Conservation (phyloP, 30 jellyfish, hydroid and myxozoan species). For the Pelagia noctiluca region DNA sequence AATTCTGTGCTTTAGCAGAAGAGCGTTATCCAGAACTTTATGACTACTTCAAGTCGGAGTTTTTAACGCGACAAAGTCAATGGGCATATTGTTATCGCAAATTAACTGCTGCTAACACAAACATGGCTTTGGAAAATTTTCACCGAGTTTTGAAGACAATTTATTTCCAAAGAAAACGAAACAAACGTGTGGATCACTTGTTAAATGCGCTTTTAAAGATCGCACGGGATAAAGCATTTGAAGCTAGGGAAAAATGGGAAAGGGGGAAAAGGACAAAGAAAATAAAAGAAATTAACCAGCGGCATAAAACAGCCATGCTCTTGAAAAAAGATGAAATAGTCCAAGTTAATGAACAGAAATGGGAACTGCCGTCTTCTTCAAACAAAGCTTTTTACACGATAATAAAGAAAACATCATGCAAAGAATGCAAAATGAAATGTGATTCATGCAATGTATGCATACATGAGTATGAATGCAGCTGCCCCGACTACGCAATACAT, state of each 20-base stretch:
- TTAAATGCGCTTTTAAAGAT: constrained; percentile 31
- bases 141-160: constrained; percentile 41
- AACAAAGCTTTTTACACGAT: not conserved
- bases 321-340: not conserved
- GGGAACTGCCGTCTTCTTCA: not conserved
- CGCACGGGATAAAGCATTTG: constrained; percentile 73
- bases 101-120: constrained; percentile 55
- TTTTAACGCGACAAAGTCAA: constrained; percentile 19
- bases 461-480: not conserved
- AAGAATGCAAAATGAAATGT: constrained; percentile 26
- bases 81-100: constrained; percentile 69
- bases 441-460: constrained; percentile 15
- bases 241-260: constrained; percentile 55
- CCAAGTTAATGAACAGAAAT: not conserved
- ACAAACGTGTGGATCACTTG: constrained; percentile 46
- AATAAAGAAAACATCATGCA: not conserved
- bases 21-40: constrained; percentile 23
- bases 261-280: constrained; percentile 57
- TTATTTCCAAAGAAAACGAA: constrained; percentile 38
- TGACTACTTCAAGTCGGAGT: constrained; percentile 38
- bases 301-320: constrained; percentile 35
- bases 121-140: constrained; percentile 61
- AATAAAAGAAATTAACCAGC: constrained; percentile 46
- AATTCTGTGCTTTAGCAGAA: constrained; percentile 40
- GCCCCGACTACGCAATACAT: constrained; percentile 29